Base-by-base conservation (phyloP, 2,888 invertebrate genomes). In the Ormia ochracea region DNA sequence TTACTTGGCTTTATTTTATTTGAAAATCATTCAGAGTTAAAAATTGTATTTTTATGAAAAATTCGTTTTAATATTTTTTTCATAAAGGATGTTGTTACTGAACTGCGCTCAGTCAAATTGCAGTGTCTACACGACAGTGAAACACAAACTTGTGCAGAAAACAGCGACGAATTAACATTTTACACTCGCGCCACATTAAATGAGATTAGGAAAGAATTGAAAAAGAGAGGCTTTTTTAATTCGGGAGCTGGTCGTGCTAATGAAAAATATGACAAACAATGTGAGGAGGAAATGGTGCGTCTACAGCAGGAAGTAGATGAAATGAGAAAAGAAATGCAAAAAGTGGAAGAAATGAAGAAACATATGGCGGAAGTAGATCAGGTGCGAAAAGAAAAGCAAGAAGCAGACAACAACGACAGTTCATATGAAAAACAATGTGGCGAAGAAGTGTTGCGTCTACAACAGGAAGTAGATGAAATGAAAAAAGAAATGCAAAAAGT, bases 191-290 rank as follows among this genome's bases (percentile, higher is more conserved):
- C 83, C 19, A 88, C 88, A 0, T 77, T 89, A 5, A 80, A 84
- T 3, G 85, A 87, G 38, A 87, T 89, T n/a, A 84, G 84, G 54
- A 84, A 85, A 28, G 89, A 89, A 63, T 54, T 88, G 48, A 82
- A 80, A 38, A 84, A 83, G 2, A 85, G 86, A 54, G 82, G 80
- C 3, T 58, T 63, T 4, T 19, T 59, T 19, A 28, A 26, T 3
- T 45, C 23, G 3, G 66, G 17, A 17, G 14, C 54, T 9, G 61
- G 63, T 41, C 63, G 58, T 17, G 7, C 26, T 14, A 31, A 43
- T 36, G 21, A 19, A 2, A 36, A 36, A n/a, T 26, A 61, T 28
- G 54, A 70, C 12, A 77, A 63, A 1, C 77, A 83, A 31, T 83
- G 83, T 56, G 81, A 78, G 21, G 17, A 19, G 0, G 86, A 87